Evolutionary conservation across 2,797 vertebrate species (phyloP).

Genomic region (Champsocephalus esox): DNA sequence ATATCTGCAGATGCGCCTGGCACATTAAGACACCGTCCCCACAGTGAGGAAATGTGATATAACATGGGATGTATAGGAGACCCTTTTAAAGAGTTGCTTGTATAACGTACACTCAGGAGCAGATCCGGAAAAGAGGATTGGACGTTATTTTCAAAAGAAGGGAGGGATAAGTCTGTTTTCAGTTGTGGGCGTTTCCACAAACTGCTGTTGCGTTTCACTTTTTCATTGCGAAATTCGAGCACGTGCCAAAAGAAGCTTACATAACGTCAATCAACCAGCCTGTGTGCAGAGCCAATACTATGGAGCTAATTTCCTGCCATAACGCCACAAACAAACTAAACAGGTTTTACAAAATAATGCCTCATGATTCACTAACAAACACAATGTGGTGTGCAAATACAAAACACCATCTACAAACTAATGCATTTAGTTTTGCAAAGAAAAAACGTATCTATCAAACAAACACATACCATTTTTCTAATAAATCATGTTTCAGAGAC

Average conservation of each 20-base stretch:
- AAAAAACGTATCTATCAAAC: no score
- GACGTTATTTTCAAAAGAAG: slow-evolving; percentile 52
- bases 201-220: slow-evolving; percentile 34
- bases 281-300: not conserved
- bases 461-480: no score
- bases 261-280: slow-evolving; percentile 61
- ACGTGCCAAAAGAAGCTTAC: slow-evolving; percentile 62
- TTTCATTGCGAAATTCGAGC: slow-evolving; percentile 30
- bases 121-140: slow-evolving; percentile 65
- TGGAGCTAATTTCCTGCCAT: no score
- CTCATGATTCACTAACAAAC: no score
- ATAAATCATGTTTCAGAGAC: no score
- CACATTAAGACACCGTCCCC: slow-evolving; percentile 33
- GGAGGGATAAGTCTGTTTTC: slow-evolving; percentile 63
- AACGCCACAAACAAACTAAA: no score
- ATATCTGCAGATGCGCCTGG: slow-evolving; percentile 20
- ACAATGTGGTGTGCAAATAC: no score
- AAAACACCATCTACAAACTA: no score
- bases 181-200: slow-evolving; percentile 64
- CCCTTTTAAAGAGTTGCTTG: slow-evolving; percentile 58
- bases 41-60: slow-evolving; percentile 3
- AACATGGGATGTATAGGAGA: slow-evolving; percentile 15
- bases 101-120: slow-evolving; percentile 21
- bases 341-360: no score
- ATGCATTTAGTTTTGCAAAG: no score